Evolutionary conservation across 2,113 vertebrate genomes (phyloP), one percentile per base, ranked within the genome.

Genomic region (Oostethus manadensis): DNA sequence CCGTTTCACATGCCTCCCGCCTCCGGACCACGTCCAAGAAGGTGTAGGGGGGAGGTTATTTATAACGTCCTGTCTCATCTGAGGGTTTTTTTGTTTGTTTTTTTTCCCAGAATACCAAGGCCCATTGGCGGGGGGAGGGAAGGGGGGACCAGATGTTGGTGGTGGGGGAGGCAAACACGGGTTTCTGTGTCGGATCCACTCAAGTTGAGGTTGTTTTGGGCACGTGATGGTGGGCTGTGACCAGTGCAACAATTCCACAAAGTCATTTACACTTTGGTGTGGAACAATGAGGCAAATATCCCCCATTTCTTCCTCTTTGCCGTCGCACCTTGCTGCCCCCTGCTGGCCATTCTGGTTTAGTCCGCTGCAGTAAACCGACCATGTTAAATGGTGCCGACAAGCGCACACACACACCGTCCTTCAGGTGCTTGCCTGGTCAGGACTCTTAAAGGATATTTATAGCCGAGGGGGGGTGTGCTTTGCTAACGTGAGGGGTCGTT

Each of bases 101-200:
- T n/a, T n/a, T n/a, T n/a, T n/a, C n/a, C n/a, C 70, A 67, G 74
- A 26, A 62, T 70, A 77, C 62, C 57, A 57, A 64, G 64, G 77
- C 74, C 82, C 79, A 75, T 86, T 85, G 78, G 66, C 74, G 59
- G 62, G 55, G 55, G 62, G 66, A 63, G 79, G 64, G 29, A 66
- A 78, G 64, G 48, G 47, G 3, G 59, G 59, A 56, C 71, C 84
- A 82, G 81, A 86, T 86, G 83, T 83, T 74, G 68, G 44, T 71
- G 70, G 73, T 51, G 56, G 62, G 57, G 45, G 11, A 56, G 35
- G 33, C 40, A 50, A 65, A 23, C 15, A 48, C 8, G 23, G 67
- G 43, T 56, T 71, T 51, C 21, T 50, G 51, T 69, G 58, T 74
- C 58, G 47, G 38, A 20, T 51, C 45, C 45, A 13, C 50, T 76